Base-by-base conservation (phyloP, 1,140 invertebrate genomes). In the Fopius arisanus region DNA sequence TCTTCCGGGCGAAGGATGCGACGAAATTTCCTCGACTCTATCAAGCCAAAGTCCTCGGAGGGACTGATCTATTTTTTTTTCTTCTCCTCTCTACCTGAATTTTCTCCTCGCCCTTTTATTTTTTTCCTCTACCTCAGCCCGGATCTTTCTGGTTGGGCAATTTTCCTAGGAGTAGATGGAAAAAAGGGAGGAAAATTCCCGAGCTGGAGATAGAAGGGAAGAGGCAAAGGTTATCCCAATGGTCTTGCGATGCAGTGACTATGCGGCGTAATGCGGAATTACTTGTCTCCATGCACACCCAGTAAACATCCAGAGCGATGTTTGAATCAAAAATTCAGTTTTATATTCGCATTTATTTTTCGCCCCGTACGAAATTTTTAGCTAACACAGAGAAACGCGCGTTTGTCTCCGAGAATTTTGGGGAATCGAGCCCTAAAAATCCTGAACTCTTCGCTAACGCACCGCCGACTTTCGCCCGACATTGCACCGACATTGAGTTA, bases 241-340 rank as follows among this genome's bases (percentile, higher is more conserved):
- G 10, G 41, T 26, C 48, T 54, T 19, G 16, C 48, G 3, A 54
- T 54, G 72, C 72, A 67, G 63, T 67, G 71, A 29, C 19, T 67
- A 66, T 73, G 71, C 71, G 71, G 65, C 63, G 71, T 59, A 73
- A 67, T 67, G 71, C 71, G 40, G 71, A 43, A 51, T 40, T 31
- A 54, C 48, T 54, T 54, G 48, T 54, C 21, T 54, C 48, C 12
- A 54, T 54, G 48, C 21, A 54, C 48, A 21, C 7, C 21, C 9
- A 7, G 21, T 54, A 54, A 26, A 43, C 40, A 43, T 10, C 10
- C 2, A 43, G n/a, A 43, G 14, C 4, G 14, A 10, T 43, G 9
- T 43, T 43, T 43, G 9, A 43, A 43, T 43, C 4, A 43, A 43
- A 43, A 43, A 43, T 43, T 43, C 40, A 43, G 3, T 43, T 2